These are phyloP conservation scores for Acanthochromis polyacanthus DNA, from an alignment of 2,113 vertebrate genomes.

Conservation along the genomic window DNA sequence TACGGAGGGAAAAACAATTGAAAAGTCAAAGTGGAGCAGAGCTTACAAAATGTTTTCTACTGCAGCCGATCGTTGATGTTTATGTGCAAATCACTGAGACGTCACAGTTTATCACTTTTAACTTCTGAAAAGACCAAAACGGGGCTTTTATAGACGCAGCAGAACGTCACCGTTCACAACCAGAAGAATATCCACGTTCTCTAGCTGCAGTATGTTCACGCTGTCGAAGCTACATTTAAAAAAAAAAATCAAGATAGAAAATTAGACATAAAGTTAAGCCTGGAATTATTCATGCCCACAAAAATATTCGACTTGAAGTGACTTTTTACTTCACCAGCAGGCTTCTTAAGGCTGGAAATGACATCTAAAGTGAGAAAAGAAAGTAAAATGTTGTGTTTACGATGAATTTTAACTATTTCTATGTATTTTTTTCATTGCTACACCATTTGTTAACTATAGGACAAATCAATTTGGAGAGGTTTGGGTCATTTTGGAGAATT, in stretches of 20 bases:
- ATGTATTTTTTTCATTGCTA: no score
- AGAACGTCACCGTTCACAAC: slow-evolving; percentile 16
- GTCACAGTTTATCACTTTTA: slow-evolving; percentile 26
- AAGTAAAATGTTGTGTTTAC: no score
- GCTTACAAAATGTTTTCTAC: slow-evolving; percentile 15
- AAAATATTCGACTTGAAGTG: no score
- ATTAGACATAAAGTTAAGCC: slow-evolving; percentile 32
- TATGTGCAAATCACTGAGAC: slow-evolving; percentile 47
- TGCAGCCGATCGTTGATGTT: slow-evolving; percentile 3
- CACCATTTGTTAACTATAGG: no score
- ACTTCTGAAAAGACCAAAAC: slow-evolving; percentile 37
- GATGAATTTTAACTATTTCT: no score
- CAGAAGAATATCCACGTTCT: slow-evolving; percentile 34
- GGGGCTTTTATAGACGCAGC: slow-evolving; percentile 10
- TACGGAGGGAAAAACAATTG: slow-evolving; percentile 3
- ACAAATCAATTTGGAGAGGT: no score
- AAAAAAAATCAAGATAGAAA: slow-evolving; percentile 62
- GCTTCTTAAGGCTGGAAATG: no score
- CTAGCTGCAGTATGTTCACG: slow-evolving; percentile 33
- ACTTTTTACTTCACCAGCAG: no score
- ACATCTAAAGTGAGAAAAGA: no score
- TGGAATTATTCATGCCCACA: no score
- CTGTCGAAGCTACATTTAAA: slow-evolving; percentile 44
- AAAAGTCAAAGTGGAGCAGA: slow-evolving; percentile 7
- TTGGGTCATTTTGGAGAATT: no score